phyloP scores from a whole-genome alignment of 92 coral and sea anemone species.

The Porites rus region DNA sequence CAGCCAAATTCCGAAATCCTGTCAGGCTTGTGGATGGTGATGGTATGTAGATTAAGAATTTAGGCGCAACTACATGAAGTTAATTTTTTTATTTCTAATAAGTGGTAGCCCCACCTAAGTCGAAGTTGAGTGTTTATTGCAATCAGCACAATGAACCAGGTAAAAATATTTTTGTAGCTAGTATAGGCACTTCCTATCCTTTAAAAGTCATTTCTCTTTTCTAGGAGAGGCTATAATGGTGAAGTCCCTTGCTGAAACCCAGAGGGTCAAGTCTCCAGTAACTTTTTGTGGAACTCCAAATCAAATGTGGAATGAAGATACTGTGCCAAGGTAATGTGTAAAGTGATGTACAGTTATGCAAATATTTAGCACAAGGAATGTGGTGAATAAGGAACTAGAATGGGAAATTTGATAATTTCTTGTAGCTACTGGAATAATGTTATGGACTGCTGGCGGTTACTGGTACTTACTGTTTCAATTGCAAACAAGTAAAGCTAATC shows the following conservation, averaged over 20 bases:
- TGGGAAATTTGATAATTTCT: too few species aligned
- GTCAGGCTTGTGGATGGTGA: constrained; percentile 72
- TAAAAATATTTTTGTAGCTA: too few species aligned
- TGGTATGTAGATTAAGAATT: constrained; percentile 32
- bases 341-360: background rate
- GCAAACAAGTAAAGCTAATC: too few species aligned
- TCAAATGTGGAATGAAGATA: constrained; percentile 73
- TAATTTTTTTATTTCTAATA: background rate
- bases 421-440: too few species aligned
- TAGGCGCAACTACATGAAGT: background rate
- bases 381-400: too few species aligned
- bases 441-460: too few species aligned
- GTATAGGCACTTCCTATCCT: background rate
- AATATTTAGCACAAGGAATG: too few species aligned
- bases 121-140: too few species aligned
- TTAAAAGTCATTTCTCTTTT: background rate
- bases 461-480: too few species aligned
- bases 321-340: constrained; percentile 65
- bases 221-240: constrained; percentile 9
- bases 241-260: background rate
- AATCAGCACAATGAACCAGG: background rate
- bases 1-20: constrained; percentile 82
- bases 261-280: background rate
- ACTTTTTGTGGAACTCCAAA: constrained; percentile 31
- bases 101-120: too few species aligned